Evolutionary conservation across 2,797 vertebrate species (phyloP), one percentile per base, ranked within the genome.

Genomic region (Poecilia gillii): DNA sequence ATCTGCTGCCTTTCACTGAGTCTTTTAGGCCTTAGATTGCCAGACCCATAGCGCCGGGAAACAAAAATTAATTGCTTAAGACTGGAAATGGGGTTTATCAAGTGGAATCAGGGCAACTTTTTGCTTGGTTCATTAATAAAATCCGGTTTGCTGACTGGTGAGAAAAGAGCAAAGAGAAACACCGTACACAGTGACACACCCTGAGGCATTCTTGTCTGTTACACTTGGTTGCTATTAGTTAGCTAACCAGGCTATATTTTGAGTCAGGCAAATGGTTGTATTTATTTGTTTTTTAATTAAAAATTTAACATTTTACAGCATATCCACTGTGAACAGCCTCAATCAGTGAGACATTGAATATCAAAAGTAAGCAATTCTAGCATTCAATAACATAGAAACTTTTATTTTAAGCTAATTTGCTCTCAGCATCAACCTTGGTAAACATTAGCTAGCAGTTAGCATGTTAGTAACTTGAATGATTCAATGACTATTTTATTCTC

Each of bases 1-100:
- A 93, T 93, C 84, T 75, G 90, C 78, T 8, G 41, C 73, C 41
- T 85, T 72, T 80, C 66, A 73, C 57, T 80, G 75, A 79, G 53
- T 79, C 84, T 80, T 45, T 83, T 46, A 8, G 36, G 43, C 68
- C 81, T 81, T 74, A 78, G 74, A 78, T 81, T 73, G 76, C 41
- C 59, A 28, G 23, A 76, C 6, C 12, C 72, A n/a, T 55, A 41
- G 64, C 77, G 85, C 80, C 68, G 72, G 86, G 76, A 80, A 87
- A 85, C 75, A 53, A 66, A 75, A 71, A 28, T 79, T 59, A 13
- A 73, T 75, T n/a, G 20, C 76, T 84, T 36, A 55, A 51, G 77
- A 77, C 71, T 74, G 79, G 73, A 82, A 59, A 47, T 47, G 1
- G 18, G 16, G 39, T 81, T 70, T 72, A 16, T 55, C 2, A 25